Conservation (phyloP, 2,888 invertebrate genomes). For the Steinernema hermaphroditum region DNA sequence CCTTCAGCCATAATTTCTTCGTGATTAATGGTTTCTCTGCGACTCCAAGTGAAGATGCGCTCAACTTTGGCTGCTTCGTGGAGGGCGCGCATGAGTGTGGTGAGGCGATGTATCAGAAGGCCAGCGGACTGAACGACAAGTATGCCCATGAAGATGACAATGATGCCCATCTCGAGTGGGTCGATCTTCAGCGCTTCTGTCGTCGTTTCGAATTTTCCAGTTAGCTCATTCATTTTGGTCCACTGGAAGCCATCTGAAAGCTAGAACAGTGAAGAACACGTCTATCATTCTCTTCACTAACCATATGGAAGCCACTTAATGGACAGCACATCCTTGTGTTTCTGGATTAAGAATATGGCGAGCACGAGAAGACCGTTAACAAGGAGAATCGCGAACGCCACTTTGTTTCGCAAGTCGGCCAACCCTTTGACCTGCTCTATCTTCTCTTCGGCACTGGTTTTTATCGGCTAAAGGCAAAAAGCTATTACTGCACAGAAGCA, state of each 20-base stretch:
- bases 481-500: background rate
- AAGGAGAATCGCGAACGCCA: slow-evolving; percentile 94
- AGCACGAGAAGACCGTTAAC: slow-evolving; percentile 95
- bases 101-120: slow-evolving; percentile 97
- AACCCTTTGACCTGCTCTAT: slow-evolving; percentile 72
- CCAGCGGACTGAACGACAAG: slow-evolving; percentile 61
- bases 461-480: slow-evolving; percentile 52
- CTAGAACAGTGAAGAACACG: slow-evolving; percentile 38
- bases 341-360: slow-evolving; percentile 95
- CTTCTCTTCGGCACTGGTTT: slow-evolving; percentile 55
- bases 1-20: slow-evolving; percentile 51
- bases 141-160: slow-evolving; percentile 62
- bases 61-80: slow-evolving; percentile 60
- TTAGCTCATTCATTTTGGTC: slow-evolving; percentile 63
- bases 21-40: slow-evolving; percentile 37
- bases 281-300: slow-evolving; percentile 7
- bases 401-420: slow-evolving; percentile 87
- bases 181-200: slow-evolving; percentile 73
- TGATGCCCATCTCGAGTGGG: slow-evolving; percentile 78
- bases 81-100: slow-evolving; percentile 74
- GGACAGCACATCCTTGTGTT: slow-evolving; percentile 92
- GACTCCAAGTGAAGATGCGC: slow-evolving; percentile 42
- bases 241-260: slow-evolving; percentile 60
- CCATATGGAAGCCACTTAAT: slow-evolving; percentile 54
- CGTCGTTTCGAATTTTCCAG: slow-evolving; percentile 58